Evolutionary conservation across 2,113 vertebrate species (phyloP), one percentile per base, ranked within the genome.

Genomic region (Lates calcarifer): DNA sequence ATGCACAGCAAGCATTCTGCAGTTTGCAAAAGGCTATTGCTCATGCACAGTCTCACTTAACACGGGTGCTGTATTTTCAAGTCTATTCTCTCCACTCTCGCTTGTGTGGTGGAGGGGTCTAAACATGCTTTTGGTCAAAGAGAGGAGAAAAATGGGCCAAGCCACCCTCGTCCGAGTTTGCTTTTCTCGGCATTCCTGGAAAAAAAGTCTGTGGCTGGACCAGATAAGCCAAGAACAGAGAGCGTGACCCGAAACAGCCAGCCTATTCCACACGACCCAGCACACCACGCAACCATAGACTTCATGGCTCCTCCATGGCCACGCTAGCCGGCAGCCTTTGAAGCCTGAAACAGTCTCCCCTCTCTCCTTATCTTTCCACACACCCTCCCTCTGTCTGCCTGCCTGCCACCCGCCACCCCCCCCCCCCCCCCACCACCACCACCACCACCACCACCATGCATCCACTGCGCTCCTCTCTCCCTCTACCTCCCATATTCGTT

Each of bases 201-300:
- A 92, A 89, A 89, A 87, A 58, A 41, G 82, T 90, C 87, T 87
- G 90, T 91, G 91, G 91, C 87, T 84, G 83, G 85, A 86, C 87
- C 89, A 92, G 93, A 94, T 93, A 93, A 92, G 93, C 87, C 87
- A 79, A 82, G 89, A 92, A 90, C 82, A 86, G 81, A 90, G 83
- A 85, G 80, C 80, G 66, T 92, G 89, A 93, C 87, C 90, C 70
- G 70, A 85, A 87, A 83, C 85, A 82, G 84, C 55, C 74, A 56
- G 68, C 66, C 78, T 71, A 75, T 86, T 86, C 87, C 63, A 6
- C 84, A 69, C 77, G 79, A 85, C 86, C 76, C 79, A 63, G 84
- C 86, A 80, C 85, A 83, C 81, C 68, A 73, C 62, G 55, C 73
- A 41, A 22, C 82, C 77, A 49, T 74, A 92, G 91, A 91, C 91